Evolutionary conservation across 35 echinoderm and acorn worm genomes (phyloP), one percentile per base, ranked within the genome.

Genomic region (Diadema setosum): DNA sequence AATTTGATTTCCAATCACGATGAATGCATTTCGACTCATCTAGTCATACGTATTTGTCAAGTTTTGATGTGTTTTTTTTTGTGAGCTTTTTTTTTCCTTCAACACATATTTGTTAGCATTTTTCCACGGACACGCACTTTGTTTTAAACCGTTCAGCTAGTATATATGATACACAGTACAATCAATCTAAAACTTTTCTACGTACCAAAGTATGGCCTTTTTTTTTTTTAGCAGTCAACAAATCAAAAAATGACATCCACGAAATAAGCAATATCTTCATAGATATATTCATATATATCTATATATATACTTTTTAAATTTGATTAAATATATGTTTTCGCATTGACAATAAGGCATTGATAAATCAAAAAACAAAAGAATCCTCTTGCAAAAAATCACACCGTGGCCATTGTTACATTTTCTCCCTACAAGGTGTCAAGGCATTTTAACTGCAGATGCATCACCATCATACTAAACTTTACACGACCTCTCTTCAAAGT

Each of bases 141-240:
- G 8, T 60, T 26, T 67, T 34, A 0, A 44, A 42, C 44, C 30
- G 8, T 78, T 78, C 73, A 78, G 73, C 73, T 78, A 78, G 37
- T 78, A 78, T 78, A 78, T 78, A 78, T 35, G 73, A 78, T 39
- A 78, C 73, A 78, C 73, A 78, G 37, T 44, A 78, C 73, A 78
- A 36, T 78, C 73, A 78, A 34, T 33, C 63, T 67, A 67, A 67
- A 34, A 67, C 63, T 67, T 67, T 67, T 67, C 63, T 67, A 67
- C 63, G 63, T 67, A 67, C 63, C 63, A 67, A 34, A 67, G 63
- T 33, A 15, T 67, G 63, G 63, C 63, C 11, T 67, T 33, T 34
- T 16, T 67, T 65, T 67, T 67, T 33, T 67, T 34, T 26, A 26
- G 63, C 63, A 67, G 63, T 67, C 37, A 34, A 67, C 27, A 67